Base-by-base conservation (phyloP, 2,113 vertebrate species). In the Smithornis capensis region DNA sequence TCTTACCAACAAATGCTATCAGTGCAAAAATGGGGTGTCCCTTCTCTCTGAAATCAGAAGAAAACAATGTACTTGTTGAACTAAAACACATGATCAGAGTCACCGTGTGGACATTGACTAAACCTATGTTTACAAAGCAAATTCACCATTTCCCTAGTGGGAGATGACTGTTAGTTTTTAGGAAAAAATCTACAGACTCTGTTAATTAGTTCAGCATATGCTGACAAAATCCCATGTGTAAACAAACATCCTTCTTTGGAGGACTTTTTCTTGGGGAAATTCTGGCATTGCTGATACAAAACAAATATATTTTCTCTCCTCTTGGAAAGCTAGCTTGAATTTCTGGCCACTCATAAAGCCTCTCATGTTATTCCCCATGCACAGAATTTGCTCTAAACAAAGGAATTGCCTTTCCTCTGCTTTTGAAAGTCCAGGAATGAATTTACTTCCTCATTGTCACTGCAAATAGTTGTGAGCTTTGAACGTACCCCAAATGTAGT, bases 181-280 rank as follows among this genome's bases (percentile, higher is more conserved):
- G 90, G 60, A 89, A 94, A 59, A 40, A 65, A 44, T 59, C 45
- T 70, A 37, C 13, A 35, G 52, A 71, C 55, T 77, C 31, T 18
- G 2, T 38, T 92, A 50, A 37, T 88, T 56, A 70, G 38, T 80
- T 75, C 67, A 86, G 52, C 24, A 76, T 65, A 79, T 37, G 63
- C 25, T 49, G 31, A 70, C 90, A 90, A 92, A 81, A 70, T 94
- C 85, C 76, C 47, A 37, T 16, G 35, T 0, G 0, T 44, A 52
- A 93, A 64, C 49, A 89, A 65, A 75, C 44, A 24, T 80, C 38
- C 52, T 90, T 94, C 70, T 85, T 68, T 42, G 29, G 14, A 95
- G 38, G 70, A 86, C 45, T 73, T 90, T 94, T 83, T 83, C 76
- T 68, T 57, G 85, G 83, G 93, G 90, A 90, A 94, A 92, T 96